Evolutionary conservation across 2,113 vertebrate genomes (phyloP).

Genomic region (Excalfactoria chinensis): DNA sequence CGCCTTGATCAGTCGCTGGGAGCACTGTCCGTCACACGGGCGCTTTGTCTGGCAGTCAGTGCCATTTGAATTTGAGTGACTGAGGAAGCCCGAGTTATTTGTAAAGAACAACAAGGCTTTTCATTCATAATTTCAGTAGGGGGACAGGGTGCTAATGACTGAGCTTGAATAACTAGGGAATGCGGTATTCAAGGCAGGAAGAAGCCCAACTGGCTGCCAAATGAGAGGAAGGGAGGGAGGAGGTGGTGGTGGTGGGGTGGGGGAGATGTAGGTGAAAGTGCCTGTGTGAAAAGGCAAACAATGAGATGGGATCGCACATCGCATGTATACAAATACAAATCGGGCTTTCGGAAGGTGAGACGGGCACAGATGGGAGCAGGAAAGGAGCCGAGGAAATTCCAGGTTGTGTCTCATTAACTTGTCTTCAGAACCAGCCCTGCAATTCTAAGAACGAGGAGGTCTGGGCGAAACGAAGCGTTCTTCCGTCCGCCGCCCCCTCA

Average conservation of each 20-base stretch:
- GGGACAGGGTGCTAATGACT: slow-evolving; percentile 85
- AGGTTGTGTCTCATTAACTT: slow-evolving; percentile 42
- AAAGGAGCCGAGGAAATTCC: slow-evolving; percentile 57
- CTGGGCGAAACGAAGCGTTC: slow-evolving; percentile 9
- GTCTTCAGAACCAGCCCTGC: slow-evolving; percentile 25
- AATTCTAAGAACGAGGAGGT: slow-evolving; percentile 1
- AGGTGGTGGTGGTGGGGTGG: not conserved
- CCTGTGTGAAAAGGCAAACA: slow-evolving; percentile 71
- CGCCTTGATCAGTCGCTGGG: slow-evolving; percentile 81
- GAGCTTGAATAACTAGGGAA: slow-evolving; percentile 83
- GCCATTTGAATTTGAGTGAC: slow-evolving; percentile 87
- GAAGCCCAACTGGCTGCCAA: slow-evolving; percentile 78
- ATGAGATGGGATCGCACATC: slow-evolving; percentile 63
- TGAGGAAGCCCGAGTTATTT: slow-evolving; percentile 86
- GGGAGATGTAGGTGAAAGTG: slow-evolving; percentile 76
- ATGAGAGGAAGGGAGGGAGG: slow-evolving; percentile 63
- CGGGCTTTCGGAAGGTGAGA: slow-evolving; percentile 73
- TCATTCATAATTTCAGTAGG: slow-evolving; percentile 88
- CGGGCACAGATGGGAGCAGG: slow-evolving; percentile 52
- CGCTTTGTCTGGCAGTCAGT: slow-evolving; percentile 83
- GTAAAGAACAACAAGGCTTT: slow-evolving; percentile 90
- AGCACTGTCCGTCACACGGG: slow-evolving; percentile 83
- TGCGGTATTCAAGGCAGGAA: slow-evolving; percentile 83
- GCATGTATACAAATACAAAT: slow-evolving; percentile 77
- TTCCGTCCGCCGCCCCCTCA: not conserved